A percentile compares a stretch with the other conserved stretches of the same genome.
These are phyloP conservation scores for Phthorimaea operculella DNA, from an alignment of 1,140 invertebrate genomes.

Conservation along the genomic window DNA sequence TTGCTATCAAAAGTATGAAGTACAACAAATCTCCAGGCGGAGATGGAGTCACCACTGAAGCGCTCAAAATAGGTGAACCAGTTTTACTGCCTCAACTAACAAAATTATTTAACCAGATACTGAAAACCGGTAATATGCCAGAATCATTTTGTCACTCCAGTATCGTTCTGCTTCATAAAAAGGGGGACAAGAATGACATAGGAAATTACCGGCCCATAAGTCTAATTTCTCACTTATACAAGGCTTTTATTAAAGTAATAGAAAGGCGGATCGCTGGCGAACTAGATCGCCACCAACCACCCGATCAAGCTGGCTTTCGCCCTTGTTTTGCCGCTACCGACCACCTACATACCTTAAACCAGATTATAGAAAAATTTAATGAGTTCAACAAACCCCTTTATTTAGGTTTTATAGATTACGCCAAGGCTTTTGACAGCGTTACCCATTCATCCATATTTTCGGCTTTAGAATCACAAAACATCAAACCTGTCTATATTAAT, in stretches of 20 bases:
- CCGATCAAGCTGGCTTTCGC: conserved; percentile 11
- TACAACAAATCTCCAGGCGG: no score
- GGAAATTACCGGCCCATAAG: conserved; percentile 8
- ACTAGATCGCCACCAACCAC: conserved; percentile 8
- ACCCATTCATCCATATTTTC: background rate
- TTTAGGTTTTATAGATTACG: conserved; percentile 2
- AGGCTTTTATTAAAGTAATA: conserved; percentile 8
- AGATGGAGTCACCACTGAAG: no score
- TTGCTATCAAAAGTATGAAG: no score
- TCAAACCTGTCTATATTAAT: background rate
- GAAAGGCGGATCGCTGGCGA: background rate
- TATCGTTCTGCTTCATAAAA: no score
- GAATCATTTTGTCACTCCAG: no score
- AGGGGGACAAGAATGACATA: conserved; percentile 1
- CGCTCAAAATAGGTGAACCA: no score
- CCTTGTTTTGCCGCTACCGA: conserved; percentile 4
- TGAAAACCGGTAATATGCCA: no score
- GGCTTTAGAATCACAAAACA: background rate
- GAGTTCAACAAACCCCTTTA: conserved; percentile 1
- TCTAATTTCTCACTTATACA: conserved; percentile 4
- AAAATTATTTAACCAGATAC: no score
- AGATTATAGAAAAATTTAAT: conserved; percentile 9
- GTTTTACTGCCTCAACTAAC: no score
- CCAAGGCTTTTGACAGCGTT: background rate
- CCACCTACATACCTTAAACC: conserved; percentile 4